These are phyloP conservation scores for Loriculus beryllinus DNA, from an alignment of 2,797 vertebrate genomes.

Conservation along the genomic window DNA sequence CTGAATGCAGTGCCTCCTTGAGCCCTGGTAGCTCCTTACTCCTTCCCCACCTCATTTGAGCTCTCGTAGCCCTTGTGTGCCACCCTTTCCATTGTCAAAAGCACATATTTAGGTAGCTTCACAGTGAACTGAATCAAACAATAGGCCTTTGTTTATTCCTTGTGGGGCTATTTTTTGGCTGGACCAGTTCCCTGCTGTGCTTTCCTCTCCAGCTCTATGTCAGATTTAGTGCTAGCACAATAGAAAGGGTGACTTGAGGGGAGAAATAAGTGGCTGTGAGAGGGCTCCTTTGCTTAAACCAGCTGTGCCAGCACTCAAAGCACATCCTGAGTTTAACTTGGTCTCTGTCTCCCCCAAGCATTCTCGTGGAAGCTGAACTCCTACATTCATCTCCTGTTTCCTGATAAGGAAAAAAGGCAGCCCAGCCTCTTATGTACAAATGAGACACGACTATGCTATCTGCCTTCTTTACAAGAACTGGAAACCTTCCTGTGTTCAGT, in stretches of 20 bases:
- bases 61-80: background rate
- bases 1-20: background rate
- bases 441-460: slow-evolving; percentile 33
- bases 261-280: background rate
- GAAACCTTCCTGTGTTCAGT: slow-evolving; percentile 10
- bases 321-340: rapidly evolving
- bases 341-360: slow-evolving; percentile 35
- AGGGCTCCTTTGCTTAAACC: rapidly evolving
- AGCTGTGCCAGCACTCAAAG: background rate
- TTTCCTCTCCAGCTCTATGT: background rate
- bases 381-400: background rate
- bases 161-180: background rate
- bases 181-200: background rate
- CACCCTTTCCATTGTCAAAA: background rate
- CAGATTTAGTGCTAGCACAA: background rate
- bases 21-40: background rate
- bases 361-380: background rate
- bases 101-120: background rate
- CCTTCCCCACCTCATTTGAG: background rate
- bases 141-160: background rate
- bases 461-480: slow-evolving; percentile 18
- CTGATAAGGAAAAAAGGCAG: slow-evolving; percentile 49
- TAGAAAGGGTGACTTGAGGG: background rate
- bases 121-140: background rate
- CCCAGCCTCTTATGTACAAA: background rate